Percentiles rank a stretch among this genome's conserved stretches.
phyloP scores from a whole-genome alignment of 2,797 vertebrate genomes.

The Euthynnus affinis region DNA sequence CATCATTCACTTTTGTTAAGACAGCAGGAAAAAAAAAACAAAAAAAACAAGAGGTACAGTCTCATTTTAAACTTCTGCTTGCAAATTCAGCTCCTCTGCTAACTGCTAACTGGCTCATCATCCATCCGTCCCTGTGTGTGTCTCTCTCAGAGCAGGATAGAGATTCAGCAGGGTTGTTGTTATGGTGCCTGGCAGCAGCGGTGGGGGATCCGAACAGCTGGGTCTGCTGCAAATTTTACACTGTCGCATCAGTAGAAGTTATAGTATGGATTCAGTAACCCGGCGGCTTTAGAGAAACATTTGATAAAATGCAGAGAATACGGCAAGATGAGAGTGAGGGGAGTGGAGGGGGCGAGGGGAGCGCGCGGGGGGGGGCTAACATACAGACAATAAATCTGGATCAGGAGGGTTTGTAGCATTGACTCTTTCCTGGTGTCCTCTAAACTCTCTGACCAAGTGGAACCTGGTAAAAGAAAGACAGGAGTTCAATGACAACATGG shows the following conservation, averaged over 20 bases:
- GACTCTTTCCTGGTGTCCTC: constrained; percentile 8
- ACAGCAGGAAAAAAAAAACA: constrained; percentile 10
- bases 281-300: not conserved
- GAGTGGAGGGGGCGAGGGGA: no score
- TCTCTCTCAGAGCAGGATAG: constrained; percentile 29
- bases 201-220: constrained; percentile 21
- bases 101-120: constrained; percentile 25
- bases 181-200: constrained; percentile 8
- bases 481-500: constrained; percentile 22
- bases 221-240: constrained; percentile 36
- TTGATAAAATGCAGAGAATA: not conserved
- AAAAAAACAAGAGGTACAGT: no score
- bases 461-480: not conserved
- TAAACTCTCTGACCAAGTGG: constrained; percentile 2
- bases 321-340: not conserved
- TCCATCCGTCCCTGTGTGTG: constrained; percentile 14
- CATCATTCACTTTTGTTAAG: constrained; percentile 20
- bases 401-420: not conserved
- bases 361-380: no score
- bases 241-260: constrained; percentile 31
- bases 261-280: constrained; percentile 29
- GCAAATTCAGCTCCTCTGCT: constrained; percentile 24
- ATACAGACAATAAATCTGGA: constrained; percentile 15
- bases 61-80: constrained; percentile 8
- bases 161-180: constrained; percentile 53